A percentile compares a stretch with the other conserved stretches of the same genome.
Evolutionary conservation across 2,797 vertebrate genomes (phyloP).

Genomic region (Myotis myotis): DNA sequence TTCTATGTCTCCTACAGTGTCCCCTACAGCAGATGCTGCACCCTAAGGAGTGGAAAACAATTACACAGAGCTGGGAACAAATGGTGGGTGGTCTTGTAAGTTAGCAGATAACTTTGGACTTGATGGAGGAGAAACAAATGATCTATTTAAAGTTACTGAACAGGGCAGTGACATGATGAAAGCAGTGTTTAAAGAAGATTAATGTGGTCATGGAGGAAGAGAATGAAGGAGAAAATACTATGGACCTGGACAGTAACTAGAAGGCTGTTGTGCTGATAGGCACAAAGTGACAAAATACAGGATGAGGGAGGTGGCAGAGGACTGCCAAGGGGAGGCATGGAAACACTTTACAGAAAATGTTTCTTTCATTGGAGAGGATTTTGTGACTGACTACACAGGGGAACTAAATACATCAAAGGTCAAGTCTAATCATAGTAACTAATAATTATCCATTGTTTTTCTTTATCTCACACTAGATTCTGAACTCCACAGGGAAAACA

Average conservation of each 20-base stretch:
- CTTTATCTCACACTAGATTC: neutral
- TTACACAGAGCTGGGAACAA: neutral
- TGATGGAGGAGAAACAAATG: neutral
- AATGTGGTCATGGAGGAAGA: slow-evolving; percentile 12
- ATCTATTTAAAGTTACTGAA: slow-evolving; percentile 60
- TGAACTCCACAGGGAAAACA: neutral
- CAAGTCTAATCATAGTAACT: slow-evolving; percentile 26
- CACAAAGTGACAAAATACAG: neutral
- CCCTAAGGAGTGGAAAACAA: neutral
- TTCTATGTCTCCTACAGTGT: neutral
- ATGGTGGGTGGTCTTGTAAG: neutral
- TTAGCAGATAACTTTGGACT: slow-evolving; percentile 25
- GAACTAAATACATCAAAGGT: slow-evolving; percentile 18
- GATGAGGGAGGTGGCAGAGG: neutral
- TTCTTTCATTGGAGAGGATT: neutral
- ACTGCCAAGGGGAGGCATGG: neutral
- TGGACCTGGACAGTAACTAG: neutral
- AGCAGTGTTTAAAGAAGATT: slow-evolving; percentile 62
- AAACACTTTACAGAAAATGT: slow-evolving; percentile 24
- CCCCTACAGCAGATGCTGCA: neutral
- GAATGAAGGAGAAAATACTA: slow-evolving; percentile 22
- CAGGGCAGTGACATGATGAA: slow-evolving; percentile 49
- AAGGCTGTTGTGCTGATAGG: neutral
- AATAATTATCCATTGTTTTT: neutral
- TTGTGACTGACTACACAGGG: neutral